These are phyloP conservation scores for Catostomus latipinnis DNA, from an alignment of 2,797 vertebrate species.

Conservation along the genomic window DNA sequence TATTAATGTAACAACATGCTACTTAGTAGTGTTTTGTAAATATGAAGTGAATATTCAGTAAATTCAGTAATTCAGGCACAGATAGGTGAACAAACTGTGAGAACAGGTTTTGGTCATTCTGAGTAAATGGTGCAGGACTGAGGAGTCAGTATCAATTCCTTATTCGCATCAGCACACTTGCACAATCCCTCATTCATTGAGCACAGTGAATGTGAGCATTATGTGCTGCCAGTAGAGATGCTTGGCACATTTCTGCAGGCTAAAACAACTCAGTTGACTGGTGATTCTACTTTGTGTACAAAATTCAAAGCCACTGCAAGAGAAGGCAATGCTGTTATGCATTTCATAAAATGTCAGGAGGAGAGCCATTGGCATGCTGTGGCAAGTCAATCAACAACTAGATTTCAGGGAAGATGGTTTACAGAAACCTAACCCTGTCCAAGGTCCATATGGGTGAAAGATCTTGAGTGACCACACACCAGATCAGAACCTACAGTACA, in stretches of 20 bases:
- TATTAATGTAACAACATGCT: neutral
- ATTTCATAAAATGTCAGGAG: neutral
- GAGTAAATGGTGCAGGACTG: neutral
- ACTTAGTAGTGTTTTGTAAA: neutral
- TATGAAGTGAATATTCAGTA: too few species aligned
- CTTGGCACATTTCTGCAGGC: too few species aligned
- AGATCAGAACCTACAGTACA: too few species aligned
- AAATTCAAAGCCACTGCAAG: neutral
- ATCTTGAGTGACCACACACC: neutral
- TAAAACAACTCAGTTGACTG: neutral
- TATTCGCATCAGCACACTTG: conserved; percentile 39
- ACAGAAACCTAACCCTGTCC: neutral
- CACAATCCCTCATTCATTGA: conserved; percentile 55
- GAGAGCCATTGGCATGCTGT: neutral
- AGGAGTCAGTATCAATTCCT: conserved; percentile 19
- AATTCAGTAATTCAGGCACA: neutral
- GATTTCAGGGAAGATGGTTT: neutral
- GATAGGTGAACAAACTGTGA: neutral
- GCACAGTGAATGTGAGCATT: conserved; percentile 61
- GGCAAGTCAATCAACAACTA: too few species aligned
- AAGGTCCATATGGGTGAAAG: neutral
- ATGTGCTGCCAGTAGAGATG: conserved; percentile 26
- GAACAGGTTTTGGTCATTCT: conserved; percentile 23
- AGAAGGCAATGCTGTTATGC: neutral
- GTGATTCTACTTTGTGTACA: neutral